A percentile compares a stretch with the other conserved stretches of the same genome.
phyloP scores from a whole-genome alignment of 2,888 invertebrate genomes.

The Polydrusus cervinus region DNA sequence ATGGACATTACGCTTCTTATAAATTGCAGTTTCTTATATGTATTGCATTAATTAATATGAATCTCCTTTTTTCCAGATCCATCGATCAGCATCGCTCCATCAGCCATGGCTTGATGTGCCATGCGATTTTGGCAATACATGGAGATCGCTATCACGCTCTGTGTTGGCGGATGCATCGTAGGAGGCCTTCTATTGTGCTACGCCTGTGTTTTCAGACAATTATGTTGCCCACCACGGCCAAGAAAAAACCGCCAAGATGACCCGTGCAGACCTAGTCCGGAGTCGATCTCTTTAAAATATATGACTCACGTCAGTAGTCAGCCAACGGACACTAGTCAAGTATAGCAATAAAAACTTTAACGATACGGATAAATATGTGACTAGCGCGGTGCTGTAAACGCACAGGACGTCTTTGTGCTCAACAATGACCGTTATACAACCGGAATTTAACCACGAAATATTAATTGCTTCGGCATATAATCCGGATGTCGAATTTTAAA shows the following conservation, averaged over 20 bases:
- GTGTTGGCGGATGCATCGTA: conserved; percentile 76
- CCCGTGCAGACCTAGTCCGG: conserved; percentile 64
- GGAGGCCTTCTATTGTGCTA: conserved; percentile 79
- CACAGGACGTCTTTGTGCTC: too few species aligned
- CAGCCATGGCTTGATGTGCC: conserved; percentile 37
- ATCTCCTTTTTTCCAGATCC: conserved; percentile 19
- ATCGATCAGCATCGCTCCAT: neutral
- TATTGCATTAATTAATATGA: neutral
- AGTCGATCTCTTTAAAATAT: conserved; percentile 77
- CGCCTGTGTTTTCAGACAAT: conserved; percentile 78
- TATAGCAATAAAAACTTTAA: conserved; percentile 41
- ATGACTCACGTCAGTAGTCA: conserved; percentile 76
- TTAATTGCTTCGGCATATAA: too few species aligned
- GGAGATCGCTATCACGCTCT: conserved; percentile 75
- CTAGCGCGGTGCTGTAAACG: neutral
- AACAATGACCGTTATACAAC: too few species aligned
- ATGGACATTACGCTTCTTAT: too few species aligned
- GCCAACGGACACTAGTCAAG: conserved; percentile 73
- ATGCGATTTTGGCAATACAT: conserved; percentile 75
- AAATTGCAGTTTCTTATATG: too few species aligned
- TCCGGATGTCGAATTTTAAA: too few species aligned
- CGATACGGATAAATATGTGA: neutral
- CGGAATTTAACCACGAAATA: too few species aligned
- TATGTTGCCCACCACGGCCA: conserved; percentile 73
- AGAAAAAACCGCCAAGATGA: conserved; percentile 54